Evolutionary conservation across 2,113 vertebrate genomes (phyloP), one percentile per base, ranked within the genome.

Genomic region (Camelus bactrianus): DNA sequence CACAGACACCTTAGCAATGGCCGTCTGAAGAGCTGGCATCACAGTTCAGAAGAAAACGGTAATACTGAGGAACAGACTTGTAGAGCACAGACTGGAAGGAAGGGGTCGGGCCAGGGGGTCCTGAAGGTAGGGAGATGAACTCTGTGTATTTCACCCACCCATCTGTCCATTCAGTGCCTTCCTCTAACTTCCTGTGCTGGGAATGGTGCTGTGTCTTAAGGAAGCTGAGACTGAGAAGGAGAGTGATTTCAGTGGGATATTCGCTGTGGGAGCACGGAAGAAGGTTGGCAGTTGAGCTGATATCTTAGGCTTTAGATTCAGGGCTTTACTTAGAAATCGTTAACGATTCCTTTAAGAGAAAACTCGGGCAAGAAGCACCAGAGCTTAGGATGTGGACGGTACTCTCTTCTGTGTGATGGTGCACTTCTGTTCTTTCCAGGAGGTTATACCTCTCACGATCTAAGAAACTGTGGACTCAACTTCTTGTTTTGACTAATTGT

Each of bases 51-150:
- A 89, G 73, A 35, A 73, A 28, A 58, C 2, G 73, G 14, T 26
- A 0, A 2, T 38, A 4, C 1, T 2, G 48, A 54, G 38, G 35
- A 48, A 24, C 16, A 22, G 0, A 26, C 28, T 0, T 42, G 48
- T 62, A 76, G 46, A 30, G 8, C 52, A 1, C 7, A 30, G 65
- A 24, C 56, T 26, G 48, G 82, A 35, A 62, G 14, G 76, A 17
- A 89, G 75, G 35, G 17, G 26, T 8, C 0, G 6, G 22, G 19
- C 19, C 48, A 24, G 54, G 48, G 32, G 54, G 3, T 20, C 15
- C 15, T 7, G 12, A 48, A 6, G 15, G 28, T 22, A 20, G n/a
- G 46, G 67, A 6, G 22, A 7, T 14, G 64, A 50, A 2, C 48
- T 65, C 72, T 32, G 0, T 24, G 60, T 28, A 48, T 70, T 35